Conservation (phyloP, 1,140 invertebrate species). For the Drosophila mauritiana region DNA sequence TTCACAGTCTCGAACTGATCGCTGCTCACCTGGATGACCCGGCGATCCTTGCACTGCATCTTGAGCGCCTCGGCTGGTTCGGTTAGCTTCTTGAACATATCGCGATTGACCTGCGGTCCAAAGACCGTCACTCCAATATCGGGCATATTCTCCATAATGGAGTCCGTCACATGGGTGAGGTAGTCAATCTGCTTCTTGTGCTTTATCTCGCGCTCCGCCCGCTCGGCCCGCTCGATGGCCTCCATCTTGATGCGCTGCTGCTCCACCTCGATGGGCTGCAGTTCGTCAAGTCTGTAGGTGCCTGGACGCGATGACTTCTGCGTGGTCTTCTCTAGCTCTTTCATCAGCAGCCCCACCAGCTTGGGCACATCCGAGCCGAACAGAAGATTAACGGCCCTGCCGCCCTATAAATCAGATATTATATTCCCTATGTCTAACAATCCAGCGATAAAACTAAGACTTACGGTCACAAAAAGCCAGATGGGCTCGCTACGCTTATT, state of each 20-base stretch:
- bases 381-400: slow-evolving; percentile 91
- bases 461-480: slow-evolving; percentile 95
- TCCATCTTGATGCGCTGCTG: slow-evolving; percentile 66
- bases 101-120: slow-evolving; percentile 79
- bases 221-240: slow-evolving; percentile 51
- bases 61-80: slow-evolving; percentile 78
- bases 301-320: slow-evolving; percentile 75
- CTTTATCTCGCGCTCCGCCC: slow-evolving; percentile 72
- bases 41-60: slow-evolving; percentile 80
- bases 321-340: slow-evolving; percentile 87
- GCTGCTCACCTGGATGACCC: slow-evolving; percentile 47
- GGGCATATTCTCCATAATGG: slow-evolving; percentile 84
- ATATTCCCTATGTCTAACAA: too few species aligned
- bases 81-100: slow-evolving; percentile 79
- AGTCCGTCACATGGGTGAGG: slow-evolving; percentile 82
- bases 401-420: slow-evolving; percentile 62
- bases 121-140: slow-evolving; percentile 84
- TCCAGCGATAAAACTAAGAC: slow-evolving; percentile 37
- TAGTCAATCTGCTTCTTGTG: slow-evolving; percentile 80
- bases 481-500: slow-evolving; percentile 94
- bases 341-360: slow-evolving; percentile 89
- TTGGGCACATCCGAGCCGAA: slow-evolving; percentile 94
- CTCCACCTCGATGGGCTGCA: slow-evolving; percentile 86
- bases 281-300: slow-evolving; percentile 84
- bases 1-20: slow-evolving; percentile 70